These are phyloP conservation scores for Troides oblongomaculatus DNA, from an alignment of 2,888 invertebrate species.

Conservation along the genomic window DNA sequence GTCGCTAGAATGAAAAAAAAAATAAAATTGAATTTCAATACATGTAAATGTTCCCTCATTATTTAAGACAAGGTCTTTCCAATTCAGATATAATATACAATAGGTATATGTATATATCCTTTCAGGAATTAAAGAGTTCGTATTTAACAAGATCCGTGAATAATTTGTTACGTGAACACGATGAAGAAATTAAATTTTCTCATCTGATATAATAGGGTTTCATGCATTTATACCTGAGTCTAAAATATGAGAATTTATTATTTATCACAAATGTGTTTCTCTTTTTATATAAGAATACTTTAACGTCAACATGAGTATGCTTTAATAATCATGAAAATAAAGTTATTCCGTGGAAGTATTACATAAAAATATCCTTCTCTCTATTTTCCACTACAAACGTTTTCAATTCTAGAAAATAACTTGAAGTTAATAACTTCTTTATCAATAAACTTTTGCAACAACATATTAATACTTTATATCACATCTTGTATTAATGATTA, in stretches of 20 bases:
- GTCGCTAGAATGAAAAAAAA: too few relatives aligned
- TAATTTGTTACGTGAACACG: not conserved
- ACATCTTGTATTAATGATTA: not conserved
- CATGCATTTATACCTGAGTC: not conserved
- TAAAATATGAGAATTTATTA: not conserved
- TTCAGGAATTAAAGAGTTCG: not conserved
- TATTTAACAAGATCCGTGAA: conserved; percentile 1
- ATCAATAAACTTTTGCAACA: not conserved
- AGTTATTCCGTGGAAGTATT: too few relatives aligned
- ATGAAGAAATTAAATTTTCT: not conserved
- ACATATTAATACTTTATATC: not conserved
- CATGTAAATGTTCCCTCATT: too few relatives aligned
- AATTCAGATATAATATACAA: too few relatives aligned
- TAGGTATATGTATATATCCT: not conserved
- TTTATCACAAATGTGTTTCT: not conserved
- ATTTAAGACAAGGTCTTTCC: too few relatives aligned
- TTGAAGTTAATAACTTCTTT: not conserved
- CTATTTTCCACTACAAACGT: not conserved
- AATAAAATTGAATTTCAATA: too few relatives aligned
- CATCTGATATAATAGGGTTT: conserved; percentile 2
- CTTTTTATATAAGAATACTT: not conserved
- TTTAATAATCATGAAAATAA: too few relatives aligned
- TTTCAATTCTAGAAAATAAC: not conserved
- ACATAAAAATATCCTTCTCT: not conserved
- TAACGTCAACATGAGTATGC: not conserved